Evolutionary conservation across 1,140 invertebrate genomes (phyloP), one percentile per base, ranked within the genome.

Genomic region (Temnothorax longispinosus): DNA sequence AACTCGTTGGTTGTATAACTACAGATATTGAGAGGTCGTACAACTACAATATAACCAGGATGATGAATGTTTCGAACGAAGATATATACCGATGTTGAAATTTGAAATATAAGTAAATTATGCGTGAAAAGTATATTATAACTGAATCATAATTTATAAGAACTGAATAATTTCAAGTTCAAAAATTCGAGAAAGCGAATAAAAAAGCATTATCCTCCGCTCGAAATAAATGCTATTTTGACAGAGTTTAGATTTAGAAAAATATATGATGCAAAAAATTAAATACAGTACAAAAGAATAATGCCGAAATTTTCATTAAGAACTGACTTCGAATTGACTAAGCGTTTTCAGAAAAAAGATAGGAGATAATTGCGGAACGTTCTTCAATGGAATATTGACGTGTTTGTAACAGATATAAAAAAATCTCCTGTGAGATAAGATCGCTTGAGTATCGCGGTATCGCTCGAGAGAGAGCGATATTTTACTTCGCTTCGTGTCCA

Each of bases 401-500:
- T 21, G 13, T 13, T 65, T 38, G 54, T 38, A 3, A 38, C 2
- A 27, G 21, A 58, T 60, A 35, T 35, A 47, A 65, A 65, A 50
- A 38, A 11, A 62, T n/a, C 15, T 1, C 38, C 7, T 18, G n/a
- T 74, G 21, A 72, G 71, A 32, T 56, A 56, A 58, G 52, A 75
- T 64, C 58, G 21, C 27, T 27, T 6, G 18, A 41, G 3, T 41
- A 41, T 41, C 38, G 4, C 38, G 4, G 27, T 27, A 27, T 27
- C 38, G 38, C 38, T 41, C 38, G 27, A 27, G 27, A 0, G 38
- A 64, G 27, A 78, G 47, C 15, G 15, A 32, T 47, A 64, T 65
- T 78, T 78, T 21, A 75, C 58, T 58, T 75, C n/a, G 10, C 38
- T 50, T 35, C 58, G 21, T 18, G 41, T 62, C 41, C 41, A 35